These are phyloP conservation scores for Venturia canescens DNA, from an alignment of 1,140 invertebrate genomes.

Conservation along the genomic window DNA sequence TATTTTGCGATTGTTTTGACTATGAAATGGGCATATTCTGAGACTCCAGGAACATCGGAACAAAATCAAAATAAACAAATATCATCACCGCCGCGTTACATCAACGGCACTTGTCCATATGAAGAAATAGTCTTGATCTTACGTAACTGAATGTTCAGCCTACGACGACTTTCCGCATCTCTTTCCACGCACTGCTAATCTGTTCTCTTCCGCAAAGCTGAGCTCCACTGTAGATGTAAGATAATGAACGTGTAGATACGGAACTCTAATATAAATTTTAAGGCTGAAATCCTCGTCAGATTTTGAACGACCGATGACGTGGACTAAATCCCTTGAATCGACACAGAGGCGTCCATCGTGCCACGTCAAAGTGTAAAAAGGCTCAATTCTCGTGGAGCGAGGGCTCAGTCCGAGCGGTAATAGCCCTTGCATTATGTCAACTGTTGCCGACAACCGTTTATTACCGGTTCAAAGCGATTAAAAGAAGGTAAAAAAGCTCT, in stretches of 20 bases:
- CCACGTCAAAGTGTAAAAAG: slow-evolving; percentile 65
- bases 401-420: slow-evolving; percentile 57
- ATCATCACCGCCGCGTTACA: too few species aligned
- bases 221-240: neutral
- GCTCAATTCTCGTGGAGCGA: slow-evolving; percentile 62
- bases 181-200: too few species aligned
- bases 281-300: neutral
- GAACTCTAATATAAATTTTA: neutral
- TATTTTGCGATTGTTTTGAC: too few species aligned
- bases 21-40: too few species aligned
- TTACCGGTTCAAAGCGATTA: slow-evolving; percentile 70
- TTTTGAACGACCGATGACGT: neutral
- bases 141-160: too few species aligned
- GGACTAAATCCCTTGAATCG: neutral
- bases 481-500: slow-evolving; percentile 51
- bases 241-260: neutral
- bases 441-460: slow-evolving; percentile 74
- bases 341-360: slow-evolving; percentile 5
- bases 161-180: too few species aligned
- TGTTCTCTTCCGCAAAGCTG: neutral
- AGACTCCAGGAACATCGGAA: too few species aligned
- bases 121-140: too few species aligned
- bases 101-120: too few species aligned
- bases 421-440: slow-evolving; percentile 76
- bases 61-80: too few species aligned